Base-by-base conservation (phyloP, 1,140 invertebrate species). In the Bombus waltoni region DNA sequence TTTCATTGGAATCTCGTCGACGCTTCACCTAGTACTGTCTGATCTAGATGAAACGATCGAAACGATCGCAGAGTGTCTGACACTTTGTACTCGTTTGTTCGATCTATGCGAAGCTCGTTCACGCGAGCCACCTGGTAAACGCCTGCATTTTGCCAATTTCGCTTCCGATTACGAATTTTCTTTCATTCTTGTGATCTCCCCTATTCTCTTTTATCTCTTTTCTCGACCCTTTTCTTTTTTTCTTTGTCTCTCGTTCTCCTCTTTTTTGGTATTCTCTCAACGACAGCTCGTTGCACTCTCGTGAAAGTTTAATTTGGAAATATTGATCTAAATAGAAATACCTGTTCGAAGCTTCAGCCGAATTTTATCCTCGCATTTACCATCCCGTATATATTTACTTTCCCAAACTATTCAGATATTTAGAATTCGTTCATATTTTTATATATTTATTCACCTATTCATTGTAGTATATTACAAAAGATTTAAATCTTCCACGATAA, bases 111-210 rank as follows among this genome's bases (percentile, higher is more conserved):
- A 71, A 22, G 18, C 66, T 80, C 78, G 78, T 66, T 40, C 25
- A 5, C 15, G 22, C 42, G 72, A 59, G 71, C 71, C 28, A 44
- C 47, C 53, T 59, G 47, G 71, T n/a, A 65, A 72, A 57, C 62
- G 62, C 75, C 74, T 65, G 77, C 83, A 81, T 65, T 74, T 62
- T 81, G n/a, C 66, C 47, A 42, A 76, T 40, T 40, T 83, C 65
- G 72, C 72, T 83, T 76, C 35, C 81, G 68, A 75, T 59, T 70
- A 65, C 40, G 22, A 75, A 38, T 76, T 13, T 28, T 57, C 53
- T 35, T 76, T 15, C 5, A 32, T 47, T n/a, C 44, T 42, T 32
- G 40, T 66, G 2, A 32, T 66, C n/a, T 32, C n/a, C 35, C 66
- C 35, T 11, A 18, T 68, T 35, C 62, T 68, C 5, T 47, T 11